These are phyloP conservation scores for Bombus polaris DNA, from an alignment of 1,140 invertebrate species.

Conservation along the genomic window DNA sequence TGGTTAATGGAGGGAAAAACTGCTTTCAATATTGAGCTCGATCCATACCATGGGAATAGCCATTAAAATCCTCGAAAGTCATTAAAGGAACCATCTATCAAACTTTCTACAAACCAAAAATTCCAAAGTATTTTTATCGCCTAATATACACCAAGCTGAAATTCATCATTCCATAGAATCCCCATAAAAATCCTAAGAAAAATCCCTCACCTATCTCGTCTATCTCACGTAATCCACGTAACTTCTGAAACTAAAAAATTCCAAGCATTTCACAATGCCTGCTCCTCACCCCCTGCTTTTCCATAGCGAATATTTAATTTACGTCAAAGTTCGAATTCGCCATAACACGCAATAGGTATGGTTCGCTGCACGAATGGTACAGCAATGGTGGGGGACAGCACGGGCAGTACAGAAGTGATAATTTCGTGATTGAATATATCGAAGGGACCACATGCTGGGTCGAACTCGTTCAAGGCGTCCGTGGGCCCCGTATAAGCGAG, in stretches of 20 bases:
- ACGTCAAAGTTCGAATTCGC: not conserved
- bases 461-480: conserved; percentile 76
- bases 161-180: not conserved
- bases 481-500: conserved; percentile 50
- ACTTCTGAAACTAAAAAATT: not conserved
- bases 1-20: too few relatives aligned
- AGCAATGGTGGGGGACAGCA: conserved; percentile 44
- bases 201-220: too few relatives aligned
- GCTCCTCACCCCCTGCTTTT: not conserved
- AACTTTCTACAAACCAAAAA: too few relatives aligned
- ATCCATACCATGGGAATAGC: too few relatives aligned
- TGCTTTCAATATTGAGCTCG: too few relatives aligned
- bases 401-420: conserved; percentile 80
- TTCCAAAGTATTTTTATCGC: too few relatives aligned
- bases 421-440: conserved; percentile 82
- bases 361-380: conserved; percentile 46
- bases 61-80: too few relatives aligned
- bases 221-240: not conserved
- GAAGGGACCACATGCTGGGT: conserved; percentile 78
- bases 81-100: too few relatives aligned
- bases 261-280: not conserved
- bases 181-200: not conserved
- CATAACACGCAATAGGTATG: conserved; percentile 15
- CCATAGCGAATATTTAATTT: not conserved
- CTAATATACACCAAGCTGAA: not conserved